Conservation (phyloP, 2,797 vertebrate species). For the Sebastes itinus region DNA sequence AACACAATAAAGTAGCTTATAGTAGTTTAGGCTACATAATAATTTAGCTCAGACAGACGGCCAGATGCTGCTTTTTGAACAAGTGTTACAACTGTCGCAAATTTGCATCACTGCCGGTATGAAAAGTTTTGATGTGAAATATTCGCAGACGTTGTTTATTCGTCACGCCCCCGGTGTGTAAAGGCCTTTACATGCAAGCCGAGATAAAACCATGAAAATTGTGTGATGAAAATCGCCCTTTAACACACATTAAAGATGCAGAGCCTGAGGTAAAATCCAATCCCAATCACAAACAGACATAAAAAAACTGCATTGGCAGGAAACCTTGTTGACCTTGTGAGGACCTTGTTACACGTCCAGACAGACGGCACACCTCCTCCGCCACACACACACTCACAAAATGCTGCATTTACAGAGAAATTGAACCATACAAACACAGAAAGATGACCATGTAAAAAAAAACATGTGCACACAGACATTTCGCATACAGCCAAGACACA, state of each 20-base stretch:
- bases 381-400: constrained; percentile 4
- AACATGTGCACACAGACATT: background rate
- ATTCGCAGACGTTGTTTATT: background rate
- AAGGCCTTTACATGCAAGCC: background rate
- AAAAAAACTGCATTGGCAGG: background rate
- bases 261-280: background rate
- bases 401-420: background rate
- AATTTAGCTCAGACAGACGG: no score
- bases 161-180: background rate
- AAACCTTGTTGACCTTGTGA: constrained; percentile 9
- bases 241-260: background rate
- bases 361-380: background rate
- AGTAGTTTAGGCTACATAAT: no score
- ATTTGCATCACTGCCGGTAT: background rate
- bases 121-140: background rate
- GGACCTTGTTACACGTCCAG: constrained; percentile 17
- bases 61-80: no score
- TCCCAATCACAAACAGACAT: background rate
- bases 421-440: background rate
- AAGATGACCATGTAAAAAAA: background rate
- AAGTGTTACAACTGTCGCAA: no score
- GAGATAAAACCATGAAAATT: background rate
- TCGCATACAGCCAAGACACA: background rate
- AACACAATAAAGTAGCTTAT: no score
- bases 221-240: background rate